phyloP scores from a whole-genome alignment of 2,888 invertebrate species.

The Atethmia centrago region DNA sequence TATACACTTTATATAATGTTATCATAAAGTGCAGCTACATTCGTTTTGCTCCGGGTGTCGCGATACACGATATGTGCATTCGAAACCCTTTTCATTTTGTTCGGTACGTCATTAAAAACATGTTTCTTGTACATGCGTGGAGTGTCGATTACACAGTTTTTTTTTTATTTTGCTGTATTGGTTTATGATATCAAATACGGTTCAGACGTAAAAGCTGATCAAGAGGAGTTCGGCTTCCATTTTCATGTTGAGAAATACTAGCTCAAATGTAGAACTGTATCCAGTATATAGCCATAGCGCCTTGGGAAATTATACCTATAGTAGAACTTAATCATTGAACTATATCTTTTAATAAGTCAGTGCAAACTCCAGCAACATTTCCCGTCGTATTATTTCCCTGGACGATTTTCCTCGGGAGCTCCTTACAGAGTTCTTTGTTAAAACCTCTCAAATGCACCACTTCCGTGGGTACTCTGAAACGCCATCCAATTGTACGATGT shows the following conservation, averaged over 20 bases:
- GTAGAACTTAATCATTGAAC: slow-evolving; percentile 3
- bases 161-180: slow-evolving; percentile 40
- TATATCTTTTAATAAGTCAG: slow-evolving; percentile 10
- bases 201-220: slow-evolving; percentile 18
- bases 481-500: slow-evolving; percentile 13
- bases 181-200: slow-evolving; percentile 31
- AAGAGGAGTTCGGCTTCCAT: slow-evolving; percentile 29
- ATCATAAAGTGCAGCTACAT: slow-evolving; percentile 47
- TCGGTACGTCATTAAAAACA: slow-evolving; percentile 54
- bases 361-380: background rate
- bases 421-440: slow-evolving; percentile 11
- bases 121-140: slow-evolving; percentile 48
- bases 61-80: slow-evolving; percentile 57
- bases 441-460: slow-evolving; percentile 6
- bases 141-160: slow-evolving; percentile 42
- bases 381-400: background rate
- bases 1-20: slow-evolving; percentile 55
- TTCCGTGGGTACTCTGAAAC: slow-evolving; percentile 15
- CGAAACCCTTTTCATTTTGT: slow-evolving; percentile 54
- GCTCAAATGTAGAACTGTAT: slow-evolving; percentile 7
- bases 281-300: slow-evolving; percentile 2
- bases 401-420: background rate
- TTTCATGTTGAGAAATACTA: slow-evolving; percentile 23
- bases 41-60: slow-evolving; percentile 48
- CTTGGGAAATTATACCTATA: slow-evolving; percentile 34